Conservation (phyloP, 2,113 vertebrate species). For the Hyperopisus bebe region DNA sequence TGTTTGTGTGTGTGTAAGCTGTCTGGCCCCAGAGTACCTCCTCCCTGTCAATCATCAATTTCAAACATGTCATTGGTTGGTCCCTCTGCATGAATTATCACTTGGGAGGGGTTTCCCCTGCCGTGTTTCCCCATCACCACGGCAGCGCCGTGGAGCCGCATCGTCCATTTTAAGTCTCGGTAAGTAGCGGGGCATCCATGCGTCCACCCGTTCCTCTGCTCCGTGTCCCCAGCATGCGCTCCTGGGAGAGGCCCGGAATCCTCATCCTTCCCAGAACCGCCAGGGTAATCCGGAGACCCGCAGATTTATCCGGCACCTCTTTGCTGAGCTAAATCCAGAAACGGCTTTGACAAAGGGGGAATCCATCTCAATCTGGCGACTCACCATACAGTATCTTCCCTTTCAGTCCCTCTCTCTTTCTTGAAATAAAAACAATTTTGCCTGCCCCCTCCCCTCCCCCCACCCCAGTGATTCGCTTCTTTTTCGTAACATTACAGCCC, state of each 20-base stretch:
- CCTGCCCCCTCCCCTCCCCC: neutral
- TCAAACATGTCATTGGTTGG: neutral
- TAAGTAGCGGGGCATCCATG: slow-evolving; percentile 6
- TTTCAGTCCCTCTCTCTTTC: slow-evolving; percentile 41
- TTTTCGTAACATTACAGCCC: neutral
- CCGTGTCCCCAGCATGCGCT: neutral
- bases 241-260: slow-evolving; percentile 20
- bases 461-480: neutral
- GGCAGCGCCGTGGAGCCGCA: too few species aligned
- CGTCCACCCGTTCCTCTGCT: neutral
- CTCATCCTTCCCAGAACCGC: slow-evolving; percentile 4
- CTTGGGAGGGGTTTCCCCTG: neutral
- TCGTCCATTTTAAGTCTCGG: neutral
- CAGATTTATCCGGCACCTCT: slow-evolving; percentile 10
- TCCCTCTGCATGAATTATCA: neutral
- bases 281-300: slow-evolving; percentile 20
- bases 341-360: slow-evolving; percentile 52
- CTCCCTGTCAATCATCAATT: neutral
- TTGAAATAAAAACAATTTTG: slow-evolving; percentile 21
- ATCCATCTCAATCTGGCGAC: slow-evolving; percentile 53
- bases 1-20: neutral
- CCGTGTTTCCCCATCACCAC: neutral
- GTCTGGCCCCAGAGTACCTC: neutral
- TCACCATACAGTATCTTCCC: slow-evolving; percentile 51
- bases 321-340: slow-evolving; percentile 51